Base-by-base conservation (phyloP, 2,888 invertebrate species). In the Incurvaria masculella region DNA sequence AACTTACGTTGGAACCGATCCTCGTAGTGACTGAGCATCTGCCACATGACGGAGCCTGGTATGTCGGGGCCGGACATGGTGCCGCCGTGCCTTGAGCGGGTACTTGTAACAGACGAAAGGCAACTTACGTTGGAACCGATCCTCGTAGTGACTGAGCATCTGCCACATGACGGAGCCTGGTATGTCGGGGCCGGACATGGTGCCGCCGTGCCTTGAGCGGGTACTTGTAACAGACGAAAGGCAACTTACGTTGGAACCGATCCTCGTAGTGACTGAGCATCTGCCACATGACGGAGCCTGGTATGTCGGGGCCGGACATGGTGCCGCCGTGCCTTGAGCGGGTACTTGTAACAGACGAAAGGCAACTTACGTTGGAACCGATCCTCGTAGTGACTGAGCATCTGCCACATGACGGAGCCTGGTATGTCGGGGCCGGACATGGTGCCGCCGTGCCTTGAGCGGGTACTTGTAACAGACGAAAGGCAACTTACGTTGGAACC, bases 21-120 rank as follows among this genome's bases (percentile, higher is more conserved):
- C 56, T 88, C 83, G 56, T 87, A 89, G 57, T 79, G 71, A 45
- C 76, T 71, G 33, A 90, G 73, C 70, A 89, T 84, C 50, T 88
- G 81, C 56, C 83, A 84, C 49, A 89, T 67, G n/a, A 83, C 61
- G 14, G 81, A 72, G 0, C 90, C 89, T 2, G 82, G 72, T 52
- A 82, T 76, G 23, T 80, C 78, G 0, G 87, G 83, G 8, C 87
- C 78, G 0, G 85, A 81, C 40, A 88, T 68, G 2, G 71, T 70
- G 1, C 92, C 92, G 0, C 89, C 90, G 53, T 87, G 86, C 49
- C 79, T 71, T 21, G 72, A 69, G 16, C 88, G 84, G n/a, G n/a
- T n/a, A n/a, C n/a, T n/a, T n/a, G n/a, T n/a, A n/a, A n/a, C n/a
- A n/a, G n/a, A n/a, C n/a, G n/a, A 57, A 55, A 51, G 56, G 19